Percentiles rank a stretch among this genome's conserved stretches.
phyloP scores from a whole-genome alignment of 2,797 vertebrate species.

The Oryzias sinensis region DNA sequence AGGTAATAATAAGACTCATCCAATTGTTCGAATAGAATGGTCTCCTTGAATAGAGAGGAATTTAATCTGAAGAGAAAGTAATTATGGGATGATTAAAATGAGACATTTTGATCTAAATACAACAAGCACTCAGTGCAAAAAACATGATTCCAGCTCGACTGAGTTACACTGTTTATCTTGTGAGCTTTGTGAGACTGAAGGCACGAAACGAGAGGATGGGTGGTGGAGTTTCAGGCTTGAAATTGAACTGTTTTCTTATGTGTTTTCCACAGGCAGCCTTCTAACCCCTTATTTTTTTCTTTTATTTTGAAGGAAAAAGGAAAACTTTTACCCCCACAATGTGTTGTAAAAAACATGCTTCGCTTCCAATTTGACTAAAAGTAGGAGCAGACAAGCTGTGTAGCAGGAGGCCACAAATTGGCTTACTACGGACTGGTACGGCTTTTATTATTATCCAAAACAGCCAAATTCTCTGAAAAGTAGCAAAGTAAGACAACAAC shows the following conservation, averaged over 20 bases:
- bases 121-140: constrained; percentile 56
- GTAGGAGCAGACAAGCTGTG: constrained; percentile 61
- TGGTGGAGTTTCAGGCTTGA: constrained; percentile 27
- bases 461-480: no score
- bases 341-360: constrained; percentile 52
- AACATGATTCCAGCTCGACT: constrained; percentile 50
- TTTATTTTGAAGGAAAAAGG: constrained; percentile 48
- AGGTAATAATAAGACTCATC: constrained; percentile 78
- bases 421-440: constrained; percentile 26
- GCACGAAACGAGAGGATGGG: constrained; percentile 19
- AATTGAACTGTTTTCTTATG: constrained; percentile 54
- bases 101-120: constrained; percentile 71
- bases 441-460: constrained; percentile 22
- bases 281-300: constrained; percentile 57
- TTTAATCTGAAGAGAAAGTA: constrained; percentile 81
- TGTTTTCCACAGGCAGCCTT: constrained; percentile 46
- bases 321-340: constrained; percentile 70
- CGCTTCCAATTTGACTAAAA: constrained; percentile 62
- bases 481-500: no score
- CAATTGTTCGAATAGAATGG: constrained; percentile 77
- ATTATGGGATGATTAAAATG: constrained; percentile 79
- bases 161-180: constrained; percentile 39
- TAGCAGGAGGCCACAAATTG: constrained; percentile 52
- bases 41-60: constrained; percentile 77
- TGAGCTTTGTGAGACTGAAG: constrained; percentile 37